Evolutionary conservation across 2,888 invertebrate species (phyloP), one percentile per base, ranked within the genome.

Genomic region (Cosmia pyralina): DNA sequence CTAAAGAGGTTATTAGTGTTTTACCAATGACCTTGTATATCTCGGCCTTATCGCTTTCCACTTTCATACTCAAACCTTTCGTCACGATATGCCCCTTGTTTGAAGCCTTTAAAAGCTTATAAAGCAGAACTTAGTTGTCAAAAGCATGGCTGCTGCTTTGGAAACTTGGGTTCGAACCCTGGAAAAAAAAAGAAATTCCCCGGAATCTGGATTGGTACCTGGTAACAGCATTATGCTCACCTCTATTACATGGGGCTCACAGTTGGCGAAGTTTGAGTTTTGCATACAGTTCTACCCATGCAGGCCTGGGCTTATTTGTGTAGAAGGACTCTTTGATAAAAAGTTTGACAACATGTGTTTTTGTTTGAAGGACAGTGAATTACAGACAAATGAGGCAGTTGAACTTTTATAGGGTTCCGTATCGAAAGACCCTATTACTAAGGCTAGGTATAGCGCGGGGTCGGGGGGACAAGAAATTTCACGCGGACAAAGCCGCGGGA

Each of bases 281-380:
- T 17, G n/a, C 11, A 38, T 41, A 28, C 19, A 28, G 7, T 34
- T 41, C 41, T 52, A 11, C 3, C 46, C n/a, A 7, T 34, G n/a
- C 15, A 1, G 15, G 22, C 38, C 7, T 38, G 15, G 3, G 22
- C 10, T 19, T 11, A n/a, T 52, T 6, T 48, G 55, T 6, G 41
- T n/a, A 28, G 17, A 28, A 41, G 19, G 28, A 8, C 46, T 46
- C 38, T 70, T 70, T 70, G 22, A 69, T 44, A 55, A 72, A 70
- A 68, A 48, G 22, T 55, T 72, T 10, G 38, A 11, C 46, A 34
- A 17, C 22, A 10, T 19, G 19, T 70, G 28, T 48, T 73, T 48
- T 73, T 48, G 22, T 57, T 71, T n/a, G 15, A 19, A 73, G 55
- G 46, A 13, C 46, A 46, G 55, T 8, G 5, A 72, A 70, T 71